Evolutionary conservation across 2,113 vertebrate species (phyloP).

Genomic region (Psephotus haematonotus): DNA sequence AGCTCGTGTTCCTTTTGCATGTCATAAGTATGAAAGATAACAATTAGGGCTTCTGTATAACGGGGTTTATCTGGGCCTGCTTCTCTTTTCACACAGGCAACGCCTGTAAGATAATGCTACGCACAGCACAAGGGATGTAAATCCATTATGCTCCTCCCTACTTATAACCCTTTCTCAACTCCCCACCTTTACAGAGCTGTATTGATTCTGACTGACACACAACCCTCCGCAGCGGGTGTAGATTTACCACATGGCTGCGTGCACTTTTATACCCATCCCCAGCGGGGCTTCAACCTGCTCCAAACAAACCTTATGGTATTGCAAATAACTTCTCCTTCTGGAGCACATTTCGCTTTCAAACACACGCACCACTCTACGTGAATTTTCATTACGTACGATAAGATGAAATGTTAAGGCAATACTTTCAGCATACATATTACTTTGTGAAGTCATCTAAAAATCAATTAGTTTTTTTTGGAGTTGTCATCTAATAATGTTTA

Average conservation of each 20-base stretch:
- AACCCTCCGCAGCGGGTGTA: background rate
- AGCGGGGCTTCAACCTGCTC: background rate
- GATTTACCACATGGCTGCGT: background rate
- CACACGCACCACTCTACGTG: accelerated
- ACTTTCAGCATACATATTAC: background rate
- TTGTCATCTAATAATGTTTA: background rate
- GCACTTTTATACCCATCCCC: background rate
- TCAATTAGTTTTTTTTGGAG: background rate
- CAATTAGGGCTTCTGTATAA: background rate
- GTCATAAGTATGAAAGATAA: accelerated
- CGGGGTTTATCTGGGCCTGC: background rate
- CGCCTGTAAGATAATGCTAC: background rate
- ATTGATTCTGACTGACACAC: background rate
- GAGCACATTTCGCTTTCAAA: background rate
- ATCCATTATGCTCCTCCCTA: background rate
- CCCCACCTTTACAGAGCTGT: background rate
- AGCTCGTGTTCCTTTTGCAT: background rate
- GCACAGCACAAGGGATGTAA: background rate
- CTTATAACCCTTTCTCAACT: background rate
- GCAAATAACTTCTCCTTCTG: background rate
- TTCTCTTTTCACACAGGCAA: background rate
- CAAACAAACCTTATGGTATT: background rate
- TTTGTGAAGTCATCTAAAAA: background rate
- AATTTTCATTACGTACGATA: background rate
- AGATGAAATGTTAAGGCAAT: background rate